Conservation (phyloP, 2,888 invertebrate genomes). For the Drosophila limbata region DNA sequence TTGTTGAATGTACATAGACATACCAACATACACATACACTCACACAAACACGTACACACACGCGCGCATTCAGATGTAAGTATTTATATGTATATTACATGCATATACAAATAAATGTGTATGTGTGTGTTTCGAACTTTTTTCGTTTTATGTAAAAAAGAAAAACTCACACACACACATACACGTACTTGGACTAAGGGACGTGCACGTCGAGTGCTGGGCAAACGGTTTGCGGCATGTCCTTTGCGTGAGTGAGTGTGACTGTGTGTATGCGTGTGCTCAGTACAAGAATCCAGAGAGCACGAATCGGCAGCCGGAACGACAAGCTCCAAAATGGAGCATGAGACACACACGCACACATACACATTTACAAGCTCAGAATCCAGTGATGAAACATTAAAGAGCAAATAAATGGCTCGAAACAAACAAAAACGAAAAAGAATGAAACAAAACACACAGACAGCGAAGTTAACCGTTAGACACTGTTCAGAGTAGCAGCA, state of each 20-base stretch:
- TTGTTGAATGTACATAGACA: constrained; percentile 74
- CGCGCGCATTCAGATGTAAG: not conserved
- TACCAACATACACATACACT: not conserved
- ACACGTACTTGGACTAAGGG: constrained; percentile 21
- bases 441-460: constrained; percentile 50
- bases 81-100: constrained; percentile 30
- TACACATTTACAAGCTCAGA: constrained; percentile 12
- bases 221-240: constrained; percentile 72
- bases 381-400: constrained; percentile 63
- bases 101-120: constrained; percentile 45
- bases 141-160: constrained; percentile 63
- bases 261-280: constrained; percentile 16
- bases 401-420: constrained; percentile 77
- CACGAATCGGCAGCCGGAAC: constrained; percentile 66
- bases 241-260: constrained; percentile 29
- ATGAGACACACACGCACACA: constrained; percentile 13
- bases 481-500: constrained; percentile 21
- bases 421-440: constrained; percentile 65
- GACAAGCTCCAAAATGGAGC: constrained; percentile 55
- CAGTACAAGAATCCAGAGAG: constrained; percentile 38
- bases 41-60: not conserved
- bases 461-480: constrained; percentile 39
- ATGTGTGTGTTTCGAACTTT: constrained; percentile 46
- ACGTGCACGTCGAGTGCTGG: constrained; percentile 59
- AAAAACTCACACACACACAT: constrained; percentile 30